phyloP scores from a whole-genome alignment of 1,140 invertebrate genomes.

The Drosophila cardini region DNA sequence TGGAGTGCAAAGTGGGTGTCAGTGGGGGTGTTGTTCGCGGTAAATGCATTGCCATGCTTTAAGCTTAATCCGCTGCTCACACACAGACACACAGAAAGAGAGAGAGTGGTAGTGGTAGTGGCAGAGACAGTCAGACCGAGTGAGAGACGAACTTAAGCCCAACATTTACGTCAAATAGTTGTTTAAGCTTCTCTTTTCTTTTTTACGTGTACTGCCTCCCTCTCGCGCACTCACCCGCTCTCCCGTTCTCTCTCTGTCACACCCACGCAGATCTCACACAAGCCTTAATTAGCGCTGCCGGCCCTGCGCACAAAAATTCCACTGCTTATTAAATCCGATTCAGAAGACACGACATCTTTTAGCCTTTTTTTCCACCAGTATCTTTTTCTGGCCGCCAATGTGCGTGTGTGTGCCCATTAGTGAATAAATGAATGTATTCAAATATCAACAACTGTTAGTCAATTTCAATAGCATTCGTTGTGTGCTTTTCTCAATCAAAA shows the following conservation, averaged over 20 bases:
- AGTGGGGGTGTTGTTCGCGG: conserved; percentile 35
- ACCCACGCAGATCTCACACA: conserved; percentile 60
- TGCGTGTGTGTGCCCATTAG: conserved; percentile 14
- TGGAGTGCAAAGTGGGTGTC: neutral
- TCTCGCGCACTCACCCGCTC: neutral
- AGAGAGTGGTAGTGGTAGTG: no score
- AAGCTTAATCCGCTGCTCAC: conserved; percentile 75
- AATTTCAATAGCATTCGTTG: conserved; percentile 10
- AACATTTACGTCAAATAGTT: conserved; percentile 81
- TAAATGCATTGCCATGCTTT: conserved; percentile 81
- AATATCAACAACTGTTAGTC: conserved; percentile 31
- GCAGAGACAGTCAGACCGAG: conserved; percentile 19
- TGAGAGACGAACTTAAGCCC: conserved; percentile 67
- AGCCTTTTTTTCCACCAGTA: neutral
- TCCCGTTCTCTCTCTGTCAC: neutral
- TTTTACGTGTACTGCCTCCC: neutral
- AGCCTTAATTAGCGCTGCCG: conserved; percentile 76
- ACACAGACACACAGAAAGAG: conserved; percentile 29
- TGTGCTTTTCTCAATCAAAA: conserved; percentile 47
- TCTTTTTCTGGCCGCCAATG: conserved; percentile 1
- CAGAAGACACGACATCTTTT: conserved; percentile 44
- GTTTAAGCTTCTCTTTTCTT: conserved; percentile 49
- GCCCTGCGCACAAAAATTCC: conserved; percentile 62
- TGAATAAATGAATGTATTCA: conserved; percentile 38
- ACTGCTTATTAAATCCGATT: conserved; percentile 62